phyloP scores from a whole-genome alignment of 2,113 vertebrate species.

The Mus musculus region GRCm39 chr10:39692501-39693000 shows the following conservation, averaged over 20 bases:
- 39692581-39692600: slow-evolving; percentile 9
- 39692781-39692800: slow-evolving; percentile 50
- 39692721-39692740: background rate
- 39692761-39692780: slow-evolving; percentile 35
- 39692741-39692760: slow-evolving; percentile 29
- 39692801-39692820: slow-evolving; percentile 8
- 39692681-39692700: slow-evolving; percentile 25
- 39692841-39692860: slow-evolving; percentile 39
- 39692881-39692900: background rate
- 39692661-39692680: background rate
- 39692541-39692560: background rate
- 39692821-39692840: slow-evolving; percentile 23
- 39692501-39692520: background rate
- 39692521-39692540: background rate
- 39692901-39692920: background rate
- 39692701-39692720: background rate
- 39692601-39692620: slow-evolving; percentile 51
- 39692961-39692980: background rate
- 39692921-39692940: slow-evolving; percentile 36
- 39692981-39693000: background rate
- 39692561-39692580: slow-evolving; percentile 24
- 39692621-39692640: background rate
- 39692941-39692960: background rate
- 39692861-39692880: background rate
- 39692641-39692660: slow-evolving; percentile 11